phyloP scores from a whole-genome alignment of 2,113 vertebrate species.

The Nymphicus hollandicus region DNA sequence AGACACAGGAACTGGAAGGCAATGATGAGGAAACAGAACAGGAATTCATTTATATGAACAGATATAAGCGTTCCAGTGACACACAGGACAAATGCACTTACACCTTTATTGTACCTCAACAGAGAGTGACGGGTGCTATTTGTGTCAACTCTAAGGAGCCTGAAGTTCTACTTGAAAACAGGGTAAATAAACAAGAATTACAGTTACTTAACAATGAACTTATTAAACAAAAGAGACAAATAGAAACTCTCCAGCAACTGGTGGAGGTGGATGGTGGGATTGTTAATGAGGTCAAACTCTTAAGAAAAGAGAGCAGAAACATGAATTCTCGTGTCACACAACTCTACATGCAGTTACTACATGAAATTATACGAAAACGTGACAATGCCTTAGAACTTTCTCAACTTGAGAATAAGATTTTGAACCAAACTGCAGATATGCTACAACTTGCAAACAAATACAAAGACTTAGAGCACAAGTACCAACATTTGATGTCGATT shows the following conservation, averaged over 20 bases:
- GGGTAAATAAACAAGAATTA: slow-evolving; percentile 93
- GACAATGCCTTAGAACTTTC: slow-evolving; percentile 95
- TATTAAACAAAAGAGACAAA: slow-evolving; percentile 97
- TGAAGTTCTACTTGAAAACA: slow-evolving; percentile 86
- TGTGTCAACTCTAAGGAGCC: slow-evolving; percentile 96
- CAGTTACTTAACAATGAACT: slow-evolving; percentile 92
- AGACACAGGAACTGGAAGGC: slow-evolving; percentile 78
- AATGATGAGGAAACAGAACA: slow-evolving; percentile 74
- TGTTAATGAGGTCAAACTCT: slow-evolving; percentile 95
- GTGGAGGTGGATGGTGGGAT: slow-evolving; percentile 97
- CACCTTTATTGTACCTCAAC: slow-evolving; percentile 97
- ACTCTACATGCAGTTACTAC: slow-evolving; percentile 97
- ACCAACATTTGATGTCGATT: slow-evolving; percentile 89
- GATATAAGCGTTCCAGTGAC: slow-evolving; percentile 82
- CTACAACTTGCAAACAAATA: slow-evolving; percentile 91
- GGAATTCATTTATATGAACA: slow-evolving; percentile 85
- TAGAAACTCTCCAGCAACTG: slow-evolving; percentile 93
- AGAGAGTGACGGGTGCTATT: slow-evolving; percentile 96
- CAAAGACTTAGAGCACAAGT: slow-evolving; percentile 96
- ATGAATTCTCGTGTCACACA: slow-evolving; percentile 99
- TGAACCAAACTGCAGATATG: slow-evolving; percentile 98
- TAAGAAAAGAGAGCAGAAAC: slow-evolving; percentile 96
- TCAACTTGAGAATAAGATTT: slow-evolving; percentile 93
- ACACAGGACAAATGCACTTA: slow-evolving; percentile 92
- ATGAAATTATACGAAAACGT: slow-evolving; percentile 96